Conservation (phyloP, 2,888 invertebrate genomes). For the Luperina nickerlii region DNA sequence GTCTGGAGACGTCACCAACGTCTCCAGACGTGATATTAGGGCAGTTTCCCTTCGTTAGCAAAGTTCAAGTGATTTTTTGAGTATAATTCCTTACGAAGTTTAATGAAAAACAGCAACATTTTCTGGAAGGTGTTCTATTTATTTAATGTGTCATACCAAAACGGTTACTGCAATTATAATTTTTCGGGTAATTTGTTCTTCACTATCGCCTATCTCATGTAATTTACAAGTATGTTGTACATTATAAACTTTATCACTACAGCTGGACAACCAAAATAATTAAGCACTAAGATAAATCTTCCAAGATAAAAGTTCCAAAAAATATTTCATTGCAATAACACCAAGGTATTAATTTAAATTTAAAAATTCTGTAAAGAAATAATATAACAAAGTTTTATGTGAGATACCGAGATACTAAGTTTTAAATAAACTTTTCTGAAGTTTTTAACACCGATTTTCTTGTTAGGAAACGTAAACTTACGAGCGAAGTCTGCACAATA, state of each 20-base stretch:
- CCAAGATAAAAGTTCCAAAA: conserved; percentile 13
- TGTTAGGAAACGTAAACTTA: conserved; percentile 4
- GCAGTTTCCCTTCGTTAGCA: conserved; percentile 2
- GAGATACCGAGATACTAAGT: conserved; percentile 26
- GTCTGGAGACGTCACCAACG: neutral
- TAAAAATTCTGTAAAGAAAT: neutral
- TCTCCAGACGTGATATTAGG: neutral
- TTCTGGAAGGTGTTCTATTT: neutral
- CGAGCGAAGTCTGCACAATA: neutral
- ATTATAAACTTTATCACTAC: conserved; percentile 9
- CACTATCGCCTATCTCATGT: neutral
- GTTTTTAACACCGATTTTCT: conserved; percentile 47
- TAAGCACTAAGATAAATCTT: conserved; percentile 1
- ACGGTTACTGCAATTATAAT: neutral
- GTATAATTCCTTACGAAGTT: neutral
- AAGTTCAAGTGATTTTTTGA: neutral
- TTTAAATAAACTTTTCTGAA: conserved; percentile 46
- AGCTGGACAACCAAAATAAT: neutral
- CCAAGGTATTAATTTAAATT: neutral
- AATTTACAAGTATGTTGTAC: neutral
- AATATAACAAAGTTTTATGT: conserved; percentile 25
- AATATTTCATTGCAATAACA: conserved; percentile 45
- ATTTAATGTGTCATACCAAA: neutral
- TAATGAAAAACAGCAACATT: neutral
- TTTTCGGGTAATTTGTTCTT: neutral